A percentile compares a stretch with the other conserved stretches of the same genome.
Conservation (phyloP, 2,888 invertebrate genomes). For the Archips crataeganus region DNA sequence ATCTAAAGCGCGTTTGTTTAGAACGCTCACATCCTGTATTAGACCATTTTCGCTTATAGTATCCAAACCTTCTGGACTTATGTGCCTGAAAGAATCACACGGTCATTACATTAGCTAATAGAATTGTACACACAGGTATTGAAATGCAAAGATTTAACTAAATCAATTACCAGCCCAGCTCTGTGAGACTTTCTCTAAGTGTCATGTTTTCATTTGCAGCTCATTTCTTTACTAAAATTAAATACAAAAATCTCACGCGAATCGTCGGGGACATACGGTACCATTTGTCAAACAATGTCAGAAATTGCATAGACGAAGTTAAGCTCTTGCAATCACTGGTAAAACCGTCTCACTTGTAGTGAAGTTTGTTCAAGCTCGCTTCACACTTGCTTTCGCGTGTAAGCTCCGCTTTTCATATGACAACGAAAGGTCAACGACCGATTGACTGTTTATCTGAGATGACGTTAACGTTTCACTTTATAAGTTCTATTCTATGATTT, state of each 20-base stretch:
- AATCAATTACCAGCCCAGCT: constrained; percentile 88
- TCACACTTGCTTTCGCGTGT: not conserved
- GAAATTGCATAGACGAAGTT: constrained; percentile 26
- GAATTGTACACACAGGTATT: constrained; percentile 32
- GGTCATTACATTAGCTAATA: constrained; percentile 47
- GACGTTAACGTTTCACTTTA: constrained; percentile 17
- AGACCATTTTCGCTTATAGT: constrained; percentile 88
- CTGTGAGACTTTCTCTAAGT: constrained; percentile 87
- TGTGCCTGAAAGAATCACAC: constrained; percentile 86
- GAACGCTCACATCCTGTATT: constrained; percentile 87
- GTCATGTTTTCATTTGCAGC: constrained; percentile 82
- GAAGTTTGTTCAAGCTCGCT: not conserved
- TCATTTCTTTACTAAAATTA: constrained; percentile 71
- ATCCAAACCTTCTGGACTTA: constrained; percentile 90
- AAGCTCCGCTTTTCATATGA: not conserved
- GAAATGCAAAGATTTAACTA: constrained; percentile 28
- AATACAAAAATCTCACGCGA: constrained; percentile 63
- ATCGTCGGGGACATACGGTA: constrained; percentile 63
- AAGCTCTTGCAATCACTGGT: constrained; percentile 43
- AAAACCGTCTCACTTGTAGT: constrained; percentile 46
- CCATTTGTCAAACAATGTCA: constrained; percentile 48
- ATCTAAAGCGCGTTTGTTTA: constrained; percentile 89
- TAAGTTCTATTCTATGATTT: not conserved
- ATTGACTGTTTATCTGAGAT: constrained; percentile 27
- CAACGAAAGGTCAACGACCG: constrained; percentile 13